A percentile compares a stretch with the other conserved stretches of the same genome.
Conservation (phyloP, 2,113 vertebrate species). For the Phyllopteryx taeniolatus region DNA sequence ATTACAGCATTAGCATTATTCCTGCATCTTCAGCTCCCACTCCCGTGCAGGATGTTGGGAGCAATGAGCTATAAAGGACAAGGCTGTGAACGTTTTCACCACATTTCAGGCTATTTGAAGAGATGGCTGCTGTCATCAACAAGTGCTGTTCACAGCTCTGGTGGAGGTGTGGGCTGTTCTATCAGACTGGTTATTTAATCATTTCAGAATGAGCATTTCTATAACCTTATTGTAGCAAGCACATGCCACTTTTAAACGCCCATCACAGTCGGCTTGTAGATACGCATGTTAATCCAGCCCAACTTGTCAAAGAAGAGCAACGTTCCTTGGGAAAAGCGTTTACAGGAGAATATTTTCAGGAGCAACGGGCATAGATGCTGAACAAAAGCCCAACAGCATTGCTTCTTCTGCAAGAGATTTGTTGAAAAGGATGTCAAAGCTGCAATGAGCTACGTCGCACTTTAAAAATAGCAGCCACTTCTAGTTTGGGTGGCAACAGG, state of each 20-base stretch:
- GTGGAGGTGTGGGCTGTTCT: slow-evolving; percentile 45
- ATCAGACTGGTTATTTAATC: background rate
- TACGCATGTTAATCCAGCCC: slow-evolving; percentile 12
- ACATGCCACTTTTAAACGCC: slow-evolving; percentile 12
- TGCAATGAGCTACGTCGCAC: slow-evolving; percentile 14
- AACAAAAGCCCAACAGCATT: slow-evolving; percentile 8
- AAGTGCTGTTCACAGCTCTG: slow-evolving; percentile 58
- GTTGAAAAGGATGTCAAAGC: slow-evolving; percentile 25
- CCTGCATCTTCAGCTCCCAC: slow-evolving; percentile 33
- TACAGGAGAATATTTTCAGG: slow-evolving; percentile 12
- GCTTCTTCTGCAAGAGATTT: background rate
- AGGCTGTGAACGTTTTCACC: slow-evolving; percentile 65
- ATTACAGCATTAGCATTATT: background rate
- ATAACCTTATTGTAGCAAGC: background rate
- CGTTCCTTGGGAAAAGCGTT: slow-evolving; percentile 1
- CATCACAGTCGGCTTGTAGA: background rate
- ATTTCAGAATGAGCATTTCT: background rate
- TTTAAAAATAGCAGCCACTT: slow-evolving; percentile 48
- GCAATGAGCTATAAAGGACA: slow-evolving; percentile 40
- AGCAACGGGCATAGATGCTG: slow-evolving; percentile 1
- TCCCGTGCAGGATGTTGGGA: slow-evolving; percentile 36
- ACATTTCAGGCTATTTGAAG: slow-evolving; percentile 62
- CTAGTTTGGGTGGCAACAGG: slow-evolving; percentile 39
- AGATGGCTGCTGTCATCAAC: slow-evolving; percentile 67
- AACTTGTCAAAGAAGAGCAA: slow-evolving; percentile 13